These are phyloP conservation scores for Pleuronectes platessa DNA, from an alignment of 2,113 vertebrate genomes.

Conservation along the genomic window DNA sequence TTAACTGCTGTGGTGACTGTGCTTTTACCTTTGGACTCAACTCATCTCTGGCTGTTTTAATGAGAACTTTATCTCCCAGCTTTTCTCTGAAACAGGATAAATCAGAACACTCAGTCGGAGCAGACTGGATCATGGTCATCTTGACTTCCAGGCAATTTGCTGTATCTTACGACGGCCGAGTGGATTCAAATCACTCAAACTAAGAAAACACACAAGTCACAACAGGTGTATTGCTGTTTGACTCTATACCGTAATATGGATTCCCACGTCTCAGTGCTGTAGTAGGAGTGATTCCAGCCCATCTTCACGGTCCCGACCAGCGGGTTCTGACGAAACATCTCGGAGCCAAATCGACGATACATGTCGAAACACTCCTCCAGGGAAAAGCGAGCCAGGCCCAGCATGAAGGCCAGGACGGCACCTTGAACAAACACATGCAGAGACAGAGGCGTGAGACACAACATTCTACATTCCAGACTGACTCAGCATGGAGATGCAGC, in stretches of 20 bases:
- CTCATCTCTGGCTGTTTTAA: slow-evolving; percentile 77
- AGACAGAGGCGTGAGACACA: neutral
- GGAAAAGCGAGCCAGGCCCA: slow-evolving; percentile 77
- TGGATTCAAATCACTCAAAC: too few relatives aligned
- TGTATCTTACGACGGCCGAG: too few relatives aligned
- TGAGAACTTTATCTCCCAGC: slow-evolving; percentile 72
- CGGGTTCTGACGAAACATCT: slow-evolving; percentile 81
- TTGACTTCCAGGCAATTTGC: too few relatives aligned
- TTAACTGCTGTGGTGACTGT: neutral
- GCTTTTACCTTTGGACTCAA: slow-evolving; percentile 76
- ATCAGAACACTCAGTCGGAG: slow-evolving; percentile 3
- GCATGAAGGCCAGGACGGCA: slow-evolving; percentile 81
- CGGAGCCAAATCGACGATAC: slow-evolving; percentile 80
- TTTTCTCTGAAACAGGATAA: slow-evolving; percentile 71
- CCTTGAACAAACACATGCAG: slow-evolving; percentile 54
- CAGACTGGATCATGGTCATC: neutral
- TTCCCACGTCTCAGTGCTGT: slow-evolving; percentile 82
- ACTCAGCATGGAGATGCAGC: neutral
- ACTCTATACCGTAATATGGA: slow-evolving; percentile 69
- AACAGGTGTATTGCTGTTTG: neutral
- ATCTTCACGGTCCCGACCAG: slow-evolving; percentile 82
- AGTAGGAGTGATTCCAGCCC: slow-evolving; percentile 84
- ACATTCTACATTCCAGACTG: neutral
- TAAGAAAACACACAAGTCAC: too few relatives aligned
- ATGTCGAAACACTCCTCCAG: slow-evolving; percentile 80